These are phyloP conservation scores for Torymus tubicola DNA, from an alignment of 2,888 invertebrate genomes.

Conservation along the genomic window DNA sequence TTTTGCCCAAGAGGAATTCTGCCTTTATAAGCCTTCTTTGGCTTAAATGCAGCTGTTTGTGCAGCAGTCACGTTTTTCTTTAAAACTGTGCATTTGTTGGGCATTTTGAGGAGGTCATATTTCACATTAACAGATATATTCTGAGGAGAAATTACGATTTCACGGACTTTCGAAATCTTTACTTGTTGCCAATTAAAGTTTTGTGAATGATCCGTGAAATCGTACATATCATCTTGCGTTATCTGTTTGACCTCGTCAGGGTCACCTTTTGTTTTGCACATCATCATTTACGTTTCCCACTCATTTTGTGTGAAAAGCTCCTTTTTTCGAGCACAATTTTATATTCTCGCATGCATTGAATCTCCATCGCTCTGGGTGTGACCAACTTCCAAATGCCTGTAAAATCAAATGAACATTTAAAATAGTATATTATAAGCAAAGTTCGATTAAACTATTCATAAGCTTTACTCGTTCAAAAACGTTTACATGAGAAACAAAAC, in stretches of 20 bases:
- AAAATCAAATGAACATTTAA: too few relatives aligned
- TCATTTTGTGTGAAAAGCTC: too few relatives aligned
- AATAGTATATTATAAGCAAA: too few relatives aligned
- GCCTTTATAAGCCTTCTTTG: neutral
- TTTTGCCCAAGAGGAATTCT: neutral
- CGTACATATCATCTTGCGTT: neutral
- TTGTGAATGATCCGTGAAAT: neutral
- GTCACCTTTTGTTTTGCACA: too few relatives aligned
- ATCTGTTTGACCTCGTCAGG: neutral
- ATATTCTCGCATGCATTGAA: too few relatives aligned
- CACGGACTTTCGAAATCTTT: neutral
- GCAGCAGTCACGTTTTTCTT: neutral
- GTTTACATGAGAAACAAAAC: too few relatives aligned
- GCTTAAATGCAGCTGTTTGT: neutral
- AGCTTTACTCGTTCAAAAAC: too few relatives aligned
- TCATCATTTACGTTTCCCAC: too few relatives aligned
- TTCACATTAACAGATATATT: neutral
- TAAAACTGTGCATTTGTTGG: neutral
- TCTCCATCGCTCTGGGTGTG: too few relatives aligned
- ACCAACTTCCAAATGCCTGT: too few relatives aligned
- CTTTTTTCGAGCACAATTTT: too few relatives aligned
- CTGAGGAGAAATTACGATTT: neutral
- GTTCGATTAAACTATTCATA: too few relatives aligned
- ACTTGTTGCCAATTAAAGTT: neutral
- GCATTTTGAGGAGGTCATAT: neutral